These are phyloP conservation scores for Vanessa atalanta DNA, from an alignment of 1,140 invertebrate genomes.

Conservation along the genomic window DNA sequence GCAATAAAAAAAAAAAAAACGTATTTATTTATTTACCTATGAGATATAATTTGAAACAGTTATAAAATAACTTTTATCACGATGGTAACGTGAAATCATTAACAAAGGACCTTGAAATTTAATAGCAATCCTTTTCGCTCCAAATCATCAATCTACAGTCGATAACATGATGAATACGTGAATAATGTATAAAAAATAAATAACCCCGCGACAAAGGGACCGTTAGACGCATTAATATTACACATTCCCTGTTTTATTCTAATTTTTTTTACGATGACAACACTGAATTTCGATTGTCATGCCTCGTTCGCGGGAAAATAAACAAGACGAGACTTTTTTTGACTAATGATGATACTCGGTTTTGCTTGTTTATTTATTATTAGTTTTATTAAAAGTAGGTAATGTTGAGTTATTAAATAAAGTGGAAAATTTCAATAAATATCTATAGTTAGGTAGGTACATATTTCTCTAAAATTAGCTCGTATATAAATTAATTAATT, in stretches of 20 bases:
- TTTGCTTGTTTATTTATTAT: conserved; percentile 36
- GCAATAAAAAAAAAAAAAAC: no score
- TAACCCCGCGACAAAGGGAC: conserved; percentile 29
- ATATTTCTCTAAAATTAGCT: no score
- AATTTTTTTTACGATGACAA: conserved; percentile 61
- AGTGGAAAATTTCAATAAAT: no score
- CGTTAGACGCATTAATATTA: conserved; percentile 58
- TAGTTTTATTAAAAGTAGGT: neutral
- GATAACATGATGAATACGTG: conserved; percentile 25
- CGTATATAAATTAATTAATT: no score
- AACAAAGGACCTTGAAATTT: conserved; percentile 39
- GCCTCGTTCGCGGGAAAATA: conserved; percentile 60
- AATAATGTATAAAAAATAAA: conserved; percentile 25
- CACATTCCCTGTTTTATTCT: conserved; percentile 52
- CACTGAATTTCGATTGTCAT: conserved; percentile 69
- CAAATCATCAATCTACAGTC: conserved; percentile 37
- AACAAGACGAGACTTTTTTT: conserved; percentile 46
- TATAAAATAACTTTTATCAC: conserved; percentile 2
- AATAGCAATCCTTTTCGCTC: conserved; percentile 41
- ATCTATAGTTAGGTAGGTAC: no score
- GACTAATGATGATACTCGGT: conserved; percentile 11
- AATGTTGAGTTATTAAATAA: no score
- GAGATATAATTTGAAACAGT: no score
- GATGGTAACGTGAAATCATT: conserved; percentile 30
- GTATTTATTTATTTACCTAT: no score